These are phyloP conservation scores for Chelonus insularis DNA, from an alignment of 1,140 invertebrate genomes.

Conservation along the genomic window DNA sequence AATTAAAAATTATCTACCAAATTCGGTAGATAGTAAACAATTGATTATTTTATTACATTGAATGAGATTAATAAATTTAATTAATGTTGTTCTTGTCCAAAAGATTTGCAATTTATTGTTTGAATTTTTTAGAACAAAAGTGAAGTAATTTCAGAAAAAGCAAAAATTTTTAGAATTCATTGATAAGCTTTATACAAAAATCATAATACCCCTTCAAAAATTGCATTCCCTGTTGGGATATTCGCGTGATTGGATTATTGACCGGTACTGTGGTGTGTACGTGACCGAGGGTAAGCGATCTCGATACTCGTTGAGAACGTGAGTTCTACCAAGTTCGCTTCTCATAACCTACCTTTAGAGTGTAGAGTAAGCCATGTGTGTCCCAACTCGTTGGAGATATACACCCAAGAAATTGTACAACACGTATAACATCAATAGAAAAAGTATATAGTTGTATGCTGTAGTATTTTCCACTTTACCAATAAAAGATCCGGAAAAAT, in stretches of 20 bases:
- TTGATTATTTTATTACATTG: too few species aligned
- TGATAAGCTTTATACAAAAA: not conserved
- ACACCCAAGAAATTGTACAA: not conserved
- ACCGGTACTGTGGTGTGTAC: constrained; percentile 6
- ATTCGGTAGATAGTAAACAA: too few species aligned
- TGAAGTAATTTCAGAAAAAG: not conserved
- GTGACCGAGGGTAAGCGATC: constrained; percentile 15
- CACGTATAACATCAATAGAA: not conserved
- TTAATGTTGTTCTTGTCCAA: too few species aligned
- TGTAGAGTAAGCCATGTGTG: constrained; percentile 7
- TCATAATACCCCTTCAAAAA: not conserved
- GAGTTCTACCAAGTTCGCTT: not conserved
- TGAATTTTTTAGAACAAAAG: too few species aligned
- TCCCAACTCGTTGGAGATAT: not conserved
- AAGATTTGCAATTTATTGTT: too few species aligned
- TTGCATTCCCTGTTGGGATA: not conserved
- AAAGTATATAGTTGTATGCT: too few species aligned
- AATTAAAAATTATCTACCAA: too few species aligned
- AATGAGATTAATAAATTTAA: too few species aligned
- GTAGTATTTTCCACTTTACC: constrained; percentile 1
- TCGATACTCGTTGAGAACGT: constrained; percentile 14
- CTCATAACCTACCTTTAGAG: not conserved
- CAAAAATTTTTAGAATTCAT: not conserved
- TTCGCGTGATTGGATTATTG: constrained; percentile 14
- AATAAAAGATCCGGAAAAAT: constrained; percentile 4